These are phyloP conservation scores for Ptychodera flava DNA, from an alignment of 35 echinoderm and acorn worm species.

Conservation along the genomic window DNA sequence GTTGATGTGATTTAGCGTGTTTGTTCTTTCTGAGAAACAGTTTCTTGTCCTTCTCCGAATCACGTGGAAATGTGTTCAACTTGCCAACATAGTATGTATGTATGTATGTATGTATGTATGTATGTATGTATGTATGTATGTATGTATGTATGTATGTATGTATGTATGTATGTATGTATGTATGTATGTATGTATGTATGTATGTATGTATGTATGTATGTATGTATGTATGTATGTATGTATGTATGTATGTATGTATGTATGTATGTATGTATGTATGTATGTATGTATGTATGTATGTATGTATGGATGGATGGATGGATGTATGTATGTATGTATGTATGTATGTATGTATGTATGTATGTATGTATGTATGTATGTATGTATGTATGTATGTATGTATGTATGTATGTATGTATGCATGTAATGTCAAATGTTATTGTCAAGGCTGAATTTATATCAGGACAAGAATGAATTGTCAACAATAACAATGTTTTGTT, in stretches of 20 bases:
- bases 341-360: background rate
- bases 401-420: background rate
- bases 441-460: no score
- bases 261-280: background rate
- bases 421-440: no score
- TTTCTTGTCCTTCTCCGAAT: background rate
- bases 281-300: conserved; percentile 2
- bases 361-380: background rate
- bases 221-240: conserved; percentile 2
- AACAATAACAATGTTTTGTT: no score
- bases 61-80: background rate
- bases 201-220: background rate
- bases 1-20: no score
- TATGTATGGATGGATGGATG: background rate
- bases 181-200: conserved; percentile 2
- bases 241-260: background rate
- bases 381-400: background rate
- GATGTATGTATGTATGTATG: background rate
- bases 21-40: no score
- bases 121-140: background rate
- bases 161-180: background rate
- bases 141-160: conserved; percentile 2
- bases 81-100: background rate
- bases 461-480: no score
- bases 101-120: background rate